Base-by-base conservation (phyloP, 2,113 vertebrate species). In the Eublepharis macularius region DNA sequence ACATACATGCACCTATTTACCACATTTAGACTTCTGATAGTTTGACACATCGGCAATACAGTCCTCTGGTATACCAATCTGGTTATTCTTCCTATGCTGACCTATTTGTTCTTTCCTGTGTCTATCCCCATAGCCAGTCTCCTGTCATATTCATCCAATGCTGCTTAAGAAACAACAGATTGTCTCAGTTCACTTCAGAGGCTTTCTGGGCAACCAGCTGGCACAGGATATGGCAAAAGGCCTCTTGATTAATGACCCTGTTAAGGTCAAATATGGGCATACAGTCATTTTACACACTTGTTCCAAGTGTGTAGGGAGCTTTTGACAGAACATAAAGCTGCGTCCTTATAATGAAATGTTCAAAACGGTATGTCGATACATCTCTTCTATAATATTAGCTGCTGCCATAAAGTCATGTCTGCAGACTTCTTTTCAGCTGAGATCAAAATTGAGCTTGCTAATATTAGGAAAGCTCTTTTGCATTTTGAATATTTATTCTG, bases 241-340 rank as follows among this genome's bases (percentile, higher is more conserved):
- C 63, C 68, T 39, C 68, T 39, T 24, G 19, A 43, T 41, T 51
- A 73, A 14, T 43, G 41, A 68, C 47, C 5, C 65, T 21, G 21
- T 9, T 17, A 24, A 54, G 29, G 77, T 41, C 0, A 0, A 45
- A 47, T 19, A 32, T 26, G 32, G 66, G 49, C 21, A 10, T 13
- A 60, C 3, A 70, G 17, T 68, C 57, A 34, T 19, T 8, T 51
- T 39, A 54, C 4, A 68, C 32, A 45, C 29, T 8, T 80, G 4
- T 0, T 0, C 21, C 0, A 0, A 43, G 8, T 0, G 0, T 76
- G 0, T 2, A 69, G 9, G 5, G 14, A 57, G 60, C 45, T 19
- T 13, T 12, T 68, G 29, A 34, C 60, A 10, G 8, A 73, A 39
- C 0, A 0, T 29, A 75, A 77, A 81, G 8, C 32, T 84, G 49